These are phyloP conservation scores for Harpagoxenus sublaevis DNA, from an alignment of 2,888 invertebrate genomes.

Conservation along the genomic window DNA sequence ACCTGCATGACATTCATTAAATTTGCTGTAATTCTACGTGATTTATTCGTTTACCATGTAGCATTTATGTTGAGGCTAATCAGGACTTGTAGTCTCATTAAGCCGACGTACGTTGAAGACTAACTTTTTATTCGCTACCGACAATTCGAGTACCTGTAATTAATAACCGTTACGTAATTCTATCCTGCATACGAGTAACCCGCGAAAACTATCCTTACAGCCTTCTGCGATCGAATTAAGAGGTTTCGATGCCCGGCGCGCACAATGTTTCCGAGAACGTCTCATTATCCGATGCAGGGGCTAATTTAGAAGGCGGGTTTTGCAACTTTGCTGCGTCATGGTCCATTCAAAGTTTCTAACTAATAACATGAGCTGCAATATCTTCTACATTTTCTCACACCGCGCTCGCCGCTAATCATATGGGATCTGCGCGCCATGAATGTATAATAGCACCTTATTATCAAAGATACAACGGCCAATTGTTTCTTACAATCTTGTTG, in stretches of 20 bases:
- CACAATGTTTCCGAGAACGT: conserved; percentile 58
- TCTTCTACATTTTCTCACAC: conserved; percentile 53
- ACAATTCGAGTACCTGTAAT: conserved; percentile 11
- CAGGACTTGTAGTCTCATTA: conserved; percentile 10
- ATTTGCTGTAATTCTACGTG: background rate
- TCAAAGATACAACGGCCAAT: conserved; percentile 8
- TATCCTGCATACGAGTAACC: conserved; percentile 5
- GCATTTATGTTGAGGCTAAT: conserved; percentile 21
- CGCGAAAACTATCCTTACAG: conserved; percentile 27
- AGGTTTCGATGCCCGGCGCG: conserved; percentile 36
- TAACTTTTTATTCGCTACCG: conserved; percentile 30
- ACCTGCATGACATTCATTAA: background rate
- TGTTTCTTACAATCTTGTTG: conserved; percentile 8
- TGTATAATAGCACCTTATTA: conserved; percentile 35
- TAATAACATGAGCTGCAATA: conserved; percentile 39
- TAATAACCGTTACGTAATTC: conserved; percentile 32
- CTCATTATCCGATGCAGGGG: conserved; percentile 59
- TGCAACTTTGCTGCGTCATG: conserved; percentile 61
- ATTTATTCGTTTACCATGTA: conserved; percentile 10
- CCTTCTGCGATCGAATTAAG: conserved; percentile 40
- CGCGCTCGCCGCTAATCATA: conserved; percentile 38
- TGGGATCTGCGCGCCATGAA: background rate
- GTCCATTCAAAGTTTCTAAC: conserved; percentile 39
- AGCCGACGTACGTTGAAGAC: background rate
- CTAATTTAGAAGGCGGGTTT: conserved; percentile 60